Evolutionary conservation across 2,113 vertebrate species (phyloP), one percentile per base, ranked within the genome.

Genomic region (Collichthys lucidus): DNA sequence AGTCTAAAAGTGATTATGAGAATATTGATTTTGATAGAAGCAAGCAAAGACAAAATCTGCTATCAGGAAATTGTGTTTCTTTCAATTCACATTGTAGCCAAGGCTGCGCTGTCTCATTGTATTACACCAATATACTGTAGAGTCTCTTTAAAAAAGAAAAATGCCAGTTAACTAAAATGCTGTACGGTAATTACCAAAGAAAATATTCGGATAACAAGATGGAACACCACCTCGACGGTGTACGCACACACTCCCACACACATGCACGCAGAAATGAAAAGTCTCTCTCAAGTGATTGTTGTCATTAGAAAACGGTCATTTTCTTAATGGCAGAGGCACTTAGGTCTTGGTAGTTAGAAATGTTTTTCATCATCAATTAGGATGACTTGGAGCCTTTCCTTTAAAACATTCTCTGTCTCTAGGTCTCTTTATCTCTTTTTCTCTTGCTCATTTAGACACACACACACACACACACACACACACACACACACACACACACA

Each of bases 341-440:
- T 77, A 14, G 56, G 49, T 62, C 26, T 11, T 44, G 7, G 6
- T 74, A 65, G 63, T 55, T 49, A 55, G 9, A 69, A 75, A 69
- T 73, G 9, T 83, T 88, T 76, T 83, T 74, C 31, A 35, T 68
- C 31, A 79, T 83, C 57, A 82, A 64, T 73, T 73, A 66, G 35
- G 63, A 83, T 55, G 52, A 75, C 10, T 35, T 70, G 26, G 17
- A 83, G 53, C 50, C 46, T 60, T 69, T 60, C 26, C 65, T 57
- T 52, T 73, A 26, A 57, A 79, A n/a, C 3, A 8, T 53, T 50
- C 15, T 26, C 8, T 67, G 0, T 10, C n/a, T 55, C 56, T 31
- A 12, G 61, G 19, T 52, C 44, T 46, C 15, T 35, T 35, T 35
- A 40, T 40, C 35, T 40, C 35, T 29, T 20, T 57, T 47, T 74